These are phyloP conservation scores for Chloropsis cyanopogon DNA, from an alignment of 2,113 vertebrate species.

Conservation along the genomic window DNA sequence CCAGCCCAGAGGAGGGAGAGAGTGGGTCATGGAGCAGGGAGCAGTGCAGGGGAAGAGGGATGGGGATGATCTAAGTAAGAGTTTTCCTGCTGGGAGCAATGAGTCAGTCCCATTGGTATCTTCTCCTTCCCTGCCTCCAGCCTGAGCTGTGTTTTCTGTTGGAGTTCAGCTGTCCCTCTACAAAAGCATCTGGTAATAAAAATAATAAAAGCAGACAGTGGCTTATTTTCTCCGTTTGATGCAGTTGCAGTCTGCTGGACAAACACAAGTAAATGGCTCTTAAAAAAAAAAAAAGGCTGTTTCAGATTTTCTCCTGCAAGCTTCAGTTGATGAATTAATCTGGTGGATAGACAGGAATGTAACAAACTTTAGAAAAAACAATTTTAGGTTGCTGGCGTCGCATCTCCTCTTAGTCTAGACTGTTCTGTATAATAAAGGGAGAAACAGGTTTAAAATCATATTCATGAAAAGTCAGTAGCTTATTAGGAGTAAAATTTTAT, in stretches of 20 bases:
- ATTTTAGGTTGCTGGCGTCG: neutral
- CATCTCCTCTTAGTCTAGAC: neutral
- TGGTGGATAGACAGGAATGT: neutral
- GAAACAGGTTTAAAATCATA: slow-evolving; percentile 15
- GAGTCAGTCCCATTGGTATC: neutral
- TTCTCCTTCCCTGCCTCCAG: neutral
- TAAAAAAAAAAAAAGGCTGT: neutral
- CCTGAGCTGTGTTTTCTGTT: neutral
- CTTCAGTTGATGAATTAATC: neutral
- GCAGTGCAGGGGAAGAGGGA: neutral
- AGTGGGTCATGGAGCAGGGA: neutral
- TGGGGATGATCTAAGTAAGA: neutral
- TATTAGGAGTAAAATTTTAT: slow-evolving; percentile 52
- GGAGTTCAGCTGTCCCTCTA: neutral
- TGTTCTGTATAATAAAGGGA: neutral
- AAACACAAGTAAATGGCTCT: neutral
- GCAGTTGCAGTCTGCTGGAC: neutral
- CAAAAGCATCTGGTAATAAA: neutral
- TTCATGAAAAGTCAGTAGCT: neutral
- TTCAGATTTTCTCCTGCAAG: neutral
- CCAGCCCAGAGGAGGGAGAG: neutral
- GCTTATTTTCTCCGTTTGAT: neutral
- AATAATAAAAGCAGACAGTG: neutral
- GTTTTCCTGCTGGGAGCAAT: neutral
- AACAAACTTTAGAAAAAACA: neutral